phyloP scores from a whole-genome alignment of 1,140 invertebrate species.

The Atta cephalotes region DNA sequence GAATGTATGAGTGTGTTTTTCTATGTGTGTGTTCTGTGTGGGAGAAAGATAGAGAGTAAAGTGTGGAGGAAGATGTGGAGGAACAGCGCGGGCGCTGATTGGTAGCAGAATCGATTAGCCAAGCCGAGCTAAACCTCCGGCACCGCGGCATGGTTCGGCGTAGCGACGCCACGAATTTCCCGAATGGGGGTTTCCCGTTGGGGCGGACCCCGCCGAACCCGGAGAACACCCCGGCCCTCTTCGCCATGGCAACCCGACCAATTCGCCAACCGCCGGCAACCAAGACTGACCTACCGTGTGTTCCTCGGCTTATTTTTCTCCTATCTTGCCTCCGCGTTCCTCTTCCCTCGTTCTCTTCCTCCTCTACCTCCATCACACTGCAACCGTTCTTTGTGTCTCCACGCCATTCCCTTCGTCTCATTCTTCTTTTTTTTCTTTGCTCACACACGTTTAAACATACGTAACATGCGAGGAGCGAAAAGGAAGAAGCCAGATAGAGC shows the following conservation, averaged over 20 bases:
- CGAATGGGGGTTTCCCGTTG: constrained; percentile 83
- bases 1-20: not conserved
- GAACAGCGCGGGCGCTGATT: constrained; percentile 79
- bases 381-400: constrained; percentile 57
- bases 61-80: constrained; percentile 56
- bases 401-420: constrained; percentile 35
- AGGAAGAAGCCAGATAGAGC: not conserved
- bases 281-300: constrained; percentile 78
- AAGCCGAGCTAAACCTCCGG: constrained; percentile 80
- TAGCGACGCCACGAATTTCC: constrained; percentile 83
- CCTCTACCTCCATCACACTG: constrained; percentile 21
- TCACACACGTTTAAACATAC: constrained; percentile 2
- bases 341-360: constrained; percentile 30
- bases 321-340: constrained; percentile 35
- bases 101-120: constrained; percentile 84
- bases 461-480: not conserved
- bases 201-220: constrained; percentile 80
- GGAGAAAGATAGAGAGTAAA: constrained; percentile 12
- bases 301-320: constrained; percentile 70
- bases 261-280: constrained; percentile 84
- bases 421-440: constrained; percentile 43
- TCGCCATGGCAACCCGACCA: constrained; percentile 83
- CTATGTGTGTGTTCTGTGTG: not conserved
- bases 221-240: constrained; percentile 80
- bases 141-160: constrained; percentile 79